These are phyloP conservation scores for Neomorphus geoffroyi DNA, from an alignment of 2,797 vertebrate genomes.

Conservation along the genomic window DNA sequence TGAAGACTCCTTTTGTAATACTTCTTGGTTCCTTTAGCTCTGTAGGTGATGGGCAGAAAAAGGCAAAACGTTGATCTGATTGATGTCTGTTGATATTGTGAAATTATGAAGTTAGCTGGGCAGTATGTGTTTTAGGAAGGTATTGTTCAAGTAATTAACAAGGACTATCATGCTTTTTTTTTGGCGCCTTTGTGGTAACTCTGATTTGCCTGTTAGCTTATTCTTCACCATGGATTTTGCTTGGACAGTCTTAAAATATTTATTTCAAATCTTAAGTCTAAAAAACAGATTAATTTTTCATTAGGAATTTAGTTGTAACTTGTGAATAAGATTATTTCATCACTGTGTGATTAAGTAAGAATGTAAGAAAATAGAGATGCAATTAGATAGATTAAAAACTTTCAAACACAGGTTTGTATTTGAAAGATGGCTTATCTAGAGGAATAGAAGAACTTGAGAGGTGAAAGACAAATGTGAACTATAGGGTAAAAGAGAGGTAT, in stretches of 20 bases:
- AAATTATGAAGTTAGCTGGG: background rate
- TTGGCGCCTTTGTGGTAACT: background rate
- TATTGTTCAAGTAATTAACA: background rate
- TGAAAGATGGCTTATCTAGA: background rate
- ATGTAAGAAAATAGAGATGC: background rate
- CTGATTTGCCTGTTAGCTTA: background rate
- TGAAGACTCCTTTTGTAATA: background rate
- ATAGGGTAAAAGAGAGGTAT: background rate
- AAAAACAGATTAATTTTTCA: background rate
- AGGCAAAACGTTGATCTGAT: background rate
- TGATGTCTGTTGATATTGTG: background rate
- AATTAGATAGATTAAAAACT: background rate
- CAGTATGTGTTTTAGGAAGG: background rate
- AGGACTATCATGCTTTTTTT: fast-evolving
- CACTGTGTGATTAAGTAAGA: background rate
- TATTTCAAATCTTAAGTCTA: background rate
- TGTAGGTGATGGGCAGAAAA: background rate
- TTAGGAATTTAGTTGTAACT: background rate
- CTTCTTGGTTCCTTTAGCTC: background rate
- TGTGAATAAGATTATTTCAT: background rate
- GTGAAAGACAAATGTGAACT: background rate
- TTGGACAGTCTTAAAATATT: background rate
- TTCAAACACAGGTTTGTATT: background rate
- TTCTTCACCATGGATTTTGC: background rate
- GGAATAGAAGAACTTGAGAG: background rate